Evolutionary conservation across 1,140 invertebrate species (phyloP).

Genomic region (Odontomachus brunneus): DNA sequence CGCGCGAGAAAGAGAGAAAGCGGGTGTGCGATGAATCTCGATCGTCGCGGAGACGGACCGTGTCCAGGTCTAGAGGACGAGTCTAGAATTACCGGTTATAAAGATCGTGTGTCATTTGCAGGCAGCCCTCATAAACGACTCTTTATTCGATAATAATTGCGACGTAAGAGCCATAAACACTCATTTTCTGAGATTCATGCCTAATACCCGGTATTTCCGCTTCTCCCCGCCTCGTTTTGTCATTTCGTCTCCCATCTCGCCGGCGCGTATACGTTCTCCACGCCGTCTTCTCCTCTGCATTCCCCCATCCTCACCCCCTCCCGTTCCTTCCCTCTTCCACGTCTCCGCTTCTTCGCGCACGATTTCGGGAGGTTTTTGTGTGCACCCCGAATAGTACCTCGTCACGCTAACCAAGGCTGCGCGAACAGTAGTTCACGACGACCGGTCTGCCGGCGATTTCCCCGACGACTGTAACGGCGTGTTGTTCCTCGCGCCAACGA

Average conservation of each 20-base stretch:
- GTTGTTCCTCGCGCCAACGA: neutral
- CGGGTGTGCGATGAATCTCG: conserved; percentile 13
- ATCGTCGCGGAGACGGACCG: neutral
- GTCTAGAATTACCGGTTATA: conserved; percentile 74
- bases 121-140: conserved; percentile 74
- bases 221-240: conserved; percentile 69
- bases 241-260: conserved; percentile 60
- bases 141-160: conserved; percentile 84
- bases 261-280: neutral
- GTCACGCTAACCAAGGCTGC: conserved; percentile 20
- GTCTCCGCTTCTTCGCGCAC: neutral
- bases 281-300: neutral
- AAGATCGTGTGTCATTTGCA: conserved; percentile 77
- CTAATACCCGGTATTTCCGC: conserved; percentile 74
- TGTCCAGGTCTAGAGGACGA: conserved; percentile 37
- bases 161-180: conserved; percentile 74
- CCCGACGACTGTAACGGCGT: no score
- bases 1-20: no score
- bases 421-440: neutral
- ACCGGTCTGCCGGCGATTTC: no score
- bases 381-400: conserved; percentile 29
- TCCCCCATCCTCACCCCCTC: no score
- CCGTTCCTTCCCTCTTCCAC: conserved; percentile 6
- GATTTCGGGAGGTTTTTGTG: conserved; percentile 42
- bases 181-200: conserved; percentile 70